Evolutionary conservation across 2,888 invertebrate species (phyloP), one percentile per base, ranked within the genome.

Genomic region (Odontomyia ornata): DNA sequence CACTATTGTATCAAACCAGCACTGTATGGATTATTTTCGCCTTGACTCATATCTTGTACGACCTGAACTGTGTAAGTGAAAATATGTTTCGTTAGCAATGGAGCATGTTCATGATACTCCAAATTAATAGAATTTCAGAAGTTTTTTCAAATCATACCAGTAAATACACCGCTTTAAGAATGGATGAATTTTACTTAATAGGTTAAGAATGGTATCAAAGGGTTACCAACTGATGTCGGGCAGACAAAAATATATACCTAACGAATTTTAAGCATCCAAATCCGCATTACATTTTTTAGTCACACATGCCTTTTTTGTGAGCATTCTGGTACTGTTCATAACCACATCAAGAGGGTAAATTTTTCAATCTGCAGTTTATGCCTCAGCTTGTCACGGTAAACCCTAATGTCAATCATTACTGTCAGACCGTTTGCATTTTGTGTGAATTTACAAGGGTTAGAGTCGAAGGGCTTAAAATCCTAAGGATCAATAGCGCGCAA

Each of bases 381-480:
- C 77, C 67, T 71, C 71, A 72, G 77, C 77, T 75, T 78, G 78
- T 78, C 78, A 76, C 77, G 78, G 77, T 77, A 78, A 78, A 75
- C 77, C 78, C 78, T 78, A 78, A 78, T 78, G 78, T 77, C 78
- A 78, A 78, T 78, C 78, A 78, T 77, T 78, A 78, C 71, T 47
- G 75, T 78, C 78, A 78, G 78, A 78, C 71, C 78, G 78, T 76
- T 78, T 78, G 78, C 78, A 76, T 78, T 78, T 78, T 78, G 73
- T 76, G 67, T 57, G 76, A 73, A 57, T 73, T 73, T 60, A 36
- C 73, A 73, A 73, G 73, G 73, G 60, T 73, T 57, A 23, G 47
- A 43, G 64, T 21, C 46, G 64, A 75, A 71, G 62, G 75, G 75
- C 47, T 43, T 47, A 36, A 57, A 73, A 73, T 57, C 36, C 57